Evolutionary conservation across 92 coral and sea anemone genomes (phyloP), one percentile per base, ranked within the genome.

Genomic region (Siderastrea siderea): DNA sequence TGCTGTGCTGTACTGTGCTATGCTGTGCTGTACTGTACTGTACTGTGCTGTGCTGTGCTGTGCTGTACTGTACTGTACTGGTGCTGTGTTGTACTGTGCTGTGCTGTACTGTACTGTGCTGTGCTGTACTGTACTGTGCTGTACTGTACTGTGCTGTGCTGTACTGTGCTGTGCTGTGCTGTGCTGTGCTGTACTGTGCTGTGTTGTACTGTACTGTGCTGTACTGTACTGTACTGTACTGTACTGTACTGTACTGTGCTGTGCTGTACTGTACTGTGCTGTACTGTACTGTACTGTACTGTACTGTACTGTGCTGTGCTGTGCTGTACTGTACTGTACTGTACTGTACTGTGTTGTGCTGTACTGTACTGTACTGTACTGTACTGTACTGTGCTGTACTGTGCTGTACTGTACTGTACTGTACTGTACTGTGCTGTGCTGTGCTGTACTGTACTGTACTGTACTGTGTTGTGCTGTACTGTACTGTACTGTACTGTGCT

Each of bases 111-210:
- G 63, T 59, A 14, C 63, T 59, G 63, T 13, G 63, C 63, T 59
- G 63, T 59, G n/a, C n/a, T n/a, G n/a, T n/a, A n/a, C n/a, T n/a
- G n/a, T n/a, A n/a, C n/a, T n/a, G 78, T 74, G 78, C 78, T 46
- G 78, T 74, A 57, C 78, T 74, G 78, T 74, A 46, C 78, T 74
- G 78, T 74, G 57, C 78, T 74, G 78, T 74, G 57, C 78, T 74
- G 78, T 74, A 57, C 78, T 74, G 78, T 74, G 78, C 78, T 74
- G 78, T 74, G 54, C 78, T 74, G 78, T 74, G 78, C 78, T 74
- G 78, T 74, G 38, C 78, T 74, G 78, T 74, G 78, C 78, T 74
- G 78, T 45, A 57, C 78, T 74, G 78, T 74, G 78, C 78, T 74
- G 78, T 74, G 78, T 57, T 38, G 78, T 74, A 57, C 57, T 74